Evolutionary conservation across 1,140 invertebrate genomes (phyloP).

Genomic region (Teleopsis dalmanni): DNA sequence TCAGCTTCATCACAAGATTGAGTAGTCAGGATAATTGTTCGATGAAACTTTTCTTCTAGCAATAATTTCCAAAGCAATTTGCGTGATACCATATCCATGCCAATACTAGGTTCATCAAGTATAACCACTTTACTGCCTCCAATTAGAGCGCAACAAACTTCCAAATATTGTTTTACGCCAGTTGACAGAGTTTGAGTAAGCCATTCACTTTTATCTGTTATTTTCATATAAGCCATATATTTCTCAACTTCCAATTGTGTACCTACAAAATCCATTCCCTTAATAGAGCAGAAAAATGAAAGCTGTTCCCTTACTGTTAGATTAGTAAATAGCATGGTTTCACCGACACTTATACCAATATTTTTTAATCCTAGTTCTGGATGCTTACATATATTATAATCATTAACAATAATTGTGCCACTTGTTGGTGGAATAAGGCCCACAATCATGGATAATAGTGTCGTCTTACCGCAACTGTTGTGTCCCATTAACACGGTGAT

Average conservation of each 20-base stretch:
- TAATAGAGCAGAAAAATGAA: background rate
- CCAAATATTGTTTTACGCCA: conserved; percentile 13
- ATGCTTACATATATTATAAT: conserved; percentile 48
- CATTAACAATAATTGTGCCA: conserved; percentile 63
- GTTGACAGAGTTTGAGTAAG: conserved; percentile 7
- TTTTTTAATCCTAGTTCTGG: conserved; percentile 21
- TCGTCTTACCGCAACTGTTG: conserved; percentile 78
- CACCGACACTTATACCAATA: conserved; percentile 8
- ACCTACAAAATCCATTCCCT: background rate
- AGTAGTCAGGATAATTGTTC: conserved; percentile 28
- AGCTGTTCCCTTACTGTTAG: conserved; percentile 1
- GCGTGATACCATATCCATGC: conserved; percentile 21
- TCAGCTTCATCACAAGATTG: conserved; percentile 21
- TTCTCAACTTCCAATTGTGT: conserved; percentile 6
- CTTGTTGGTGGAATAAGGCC: conserved; percentile 63
- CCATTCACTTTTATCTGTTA: conserved; percentile 4
- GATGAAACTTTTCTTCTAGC: conserved; percentile 24
- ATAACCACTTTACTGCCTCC: conserved; percentile 26
- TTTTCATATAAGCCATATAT: conserved; percentile 14
- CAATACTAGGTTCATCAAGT: conserved; percentile 28
- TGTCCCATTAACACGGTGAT: conserved; percentile 71
- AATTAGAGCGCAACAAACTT: conserved; percentile 26
- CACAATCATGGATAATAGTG: conserved; percentile 67
- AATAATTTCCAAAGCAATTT: conserved; percentile 22
- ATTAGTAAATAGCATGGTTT: background rate